Percentiles rank a stretch among this genome's conserved stretches.
Conservation (phyloP, 2,888 invertebrate species). For the Gymnocheta viridis region DNA sequence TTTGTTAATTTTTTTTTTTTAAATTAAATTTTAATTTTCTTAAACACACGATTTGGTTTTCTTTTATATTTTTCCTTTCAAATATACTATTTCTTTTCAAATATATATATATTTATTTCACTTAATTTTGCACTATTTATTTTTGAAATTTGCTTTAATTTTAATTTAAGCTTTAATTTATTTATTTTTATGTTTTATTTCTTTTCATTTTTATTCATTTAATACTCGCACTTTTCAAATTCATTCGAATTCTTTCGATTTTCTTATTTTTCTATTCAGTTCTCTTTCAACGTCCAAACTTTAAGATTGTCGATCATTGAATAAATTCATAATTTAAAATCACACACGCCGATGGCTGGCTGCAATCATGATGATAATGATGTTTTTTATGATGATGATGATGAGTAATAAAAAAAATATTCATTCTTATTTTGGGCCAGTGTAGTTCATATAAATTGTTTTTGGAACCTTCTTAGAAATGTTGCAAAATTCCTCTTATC, state of each 20-base stretch:
- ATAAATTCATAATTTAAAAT: conserved; percentile 42
- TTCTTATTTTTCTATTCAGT: not conserved
- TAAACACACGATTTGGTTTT: not conserved
- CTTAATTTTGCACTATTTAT: not conserved
- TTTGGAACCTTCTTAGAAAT: not conserved
- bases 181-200: not conserved
- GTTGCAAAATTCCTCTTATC: conserved; percentile 9
- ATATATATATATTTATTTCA: too few relatives aligned
- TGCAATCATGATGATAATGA: conserved; percentile 23
- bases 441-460: not conserved
- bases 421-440: not conserved
- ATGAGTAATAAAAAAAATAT: conserved; percentile 9
- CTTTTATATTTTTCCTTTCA: not conserved
- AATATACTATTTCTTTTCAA: not conserved
- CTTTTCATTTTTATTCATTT: conserved; percentile 6
- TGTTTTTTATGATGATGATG: not conserved
- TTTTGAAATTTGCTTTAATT: not conserved
- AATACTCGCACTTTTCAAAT: not conserved
- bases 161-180: not conserved
- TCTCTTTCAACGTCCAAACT: conserved; percentile 52
- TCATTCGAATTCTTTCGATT: not conserved
- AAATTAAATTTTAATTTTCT: not conserved
- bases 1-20: too few relatives aligned
- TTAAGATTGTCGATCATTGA: conserved; percentile 48
- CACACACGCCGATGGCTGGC: conserved; percentile 13